Base-by-base conservation (phyloP, 2,797 vertebrate genomes). In the Oreochromis grahami region DNA sequence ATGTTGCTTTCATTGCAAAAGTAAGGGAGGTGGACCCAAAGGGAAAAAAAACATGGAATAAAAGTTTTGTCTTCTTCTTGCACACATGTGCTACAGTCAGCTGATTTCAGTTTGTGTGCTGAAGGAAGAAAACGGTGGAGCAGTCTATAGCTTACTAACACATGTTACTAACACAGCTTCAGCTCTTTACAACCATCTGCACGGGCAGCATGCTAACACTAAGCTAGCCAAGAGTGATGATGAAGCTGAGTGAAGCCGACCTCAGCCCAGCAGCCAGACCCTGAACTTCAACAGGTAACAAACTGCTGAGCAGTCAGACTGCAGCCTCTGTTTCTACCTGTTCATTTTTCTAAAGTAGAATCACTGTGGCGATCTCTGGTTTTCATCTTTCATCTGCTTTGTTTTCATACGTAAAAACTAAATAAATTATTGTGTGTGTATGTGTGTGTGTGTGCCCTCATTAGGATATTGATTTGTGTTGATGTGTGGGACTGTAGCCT, bases 371-470 rank as follows among this genome's bases (percentile, higher is more conserved):
- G 4, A 63, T 0, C 0, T 36, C 58, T 63, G 32, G 10, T 63
- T 63, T 63, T 5, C 0, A 1, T 63, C 32, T 63, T 63, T 63
- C 19, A n/a, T 63, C 58, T 36, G 32, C 58, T 5, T 63, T 63
- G 58, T 36, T 63, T 36, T 63, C 0, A 38, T 3, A 3, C 5
- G 6, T 0, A 38, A 36, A 63, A 63, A 38, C 0, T 0, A 63
- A 63, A 63, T 63, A 34, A 63, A 38, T 32, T 6, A 63, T 36
- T 36, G 7, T 36, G 19, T 63, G 7, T 36, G 24, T 24, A 3
- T 24, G 19, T 36, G 1, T 8, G 58, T 3, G 58, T 1, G 32
- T 36, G 7, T 36, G 19, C n/a, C 58, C 32, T 63, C 58, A n/a
- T 36, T 63, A 34, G 17, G 32, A 12, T 12, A 63, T 36, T 36